A percentile compares a stretch with the other conserved stretches of the same genome.
phyloP scores from a whole-genome alignment of 2,113 vertebrate genomes.

The Pollachius pollachius region DNA sequence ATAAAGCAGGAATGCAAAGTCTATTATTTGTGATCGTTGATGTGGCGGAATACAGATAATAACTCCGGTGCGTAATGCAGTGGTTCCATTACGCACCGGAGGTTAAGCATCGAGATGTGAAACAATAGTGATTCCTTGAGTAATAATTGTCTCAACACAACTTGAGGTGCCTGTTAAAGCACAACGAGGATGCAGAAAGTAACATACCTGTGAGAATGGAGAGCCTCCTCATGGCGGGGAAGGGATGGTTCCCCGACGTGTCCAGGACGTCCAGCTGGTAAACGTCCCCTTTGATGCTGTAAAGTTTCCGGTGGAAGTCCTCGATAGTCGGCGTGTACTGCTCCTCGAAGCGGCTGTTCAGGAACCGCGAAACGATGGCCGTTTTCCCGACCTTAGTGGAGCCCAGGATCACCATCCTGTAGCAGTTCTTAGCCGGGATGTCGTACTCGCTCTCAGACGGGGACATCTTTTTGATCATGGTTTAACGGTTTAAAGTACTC shows the following conservation, averaged over 20 bases:
- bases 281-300: conserved; percentile 93
- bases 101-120: too few species aligned
- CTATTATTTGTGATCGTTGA: too few species aligned
- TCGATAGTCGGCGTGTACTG: conserved; percentile 97
- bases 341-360: conserved; percentile 92
- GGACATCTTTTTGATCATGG: conserved; percentile 96
- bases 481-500: conserved; percentile 24
- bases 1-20: background rate
- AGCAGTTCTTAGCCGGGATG: conserved; percentile 95
- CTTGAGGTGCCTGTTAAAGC: too few species aligned
- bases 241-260: conserved; percentile 94
- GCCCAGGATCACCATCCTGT: conserved; percentile 95
- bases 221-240: conserved; percentile 94
- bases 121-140: too few species aligned
- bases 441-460: conserved; percentile 85
- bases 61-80: too few species aligned
- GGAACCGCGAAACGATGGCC: conserved; percentile 94
- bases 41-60: too few species aligned
- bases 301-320: conserved; percentile 98
- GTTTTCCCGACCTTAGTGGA: conserved; percentile 98
- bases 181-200: too few species aligned
- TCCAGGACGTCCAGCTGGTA: conserved; percentile 97
- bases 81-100: too few species aligned
- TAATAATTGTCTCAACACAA: too few species aligned
- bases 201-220: conserved; percentile 92